Evolutionary conservation across 2,113 vertebrate species (phyloP), one percentile per base, ranked within the genome.

Genomic region (Petromus typicus): DNA sequence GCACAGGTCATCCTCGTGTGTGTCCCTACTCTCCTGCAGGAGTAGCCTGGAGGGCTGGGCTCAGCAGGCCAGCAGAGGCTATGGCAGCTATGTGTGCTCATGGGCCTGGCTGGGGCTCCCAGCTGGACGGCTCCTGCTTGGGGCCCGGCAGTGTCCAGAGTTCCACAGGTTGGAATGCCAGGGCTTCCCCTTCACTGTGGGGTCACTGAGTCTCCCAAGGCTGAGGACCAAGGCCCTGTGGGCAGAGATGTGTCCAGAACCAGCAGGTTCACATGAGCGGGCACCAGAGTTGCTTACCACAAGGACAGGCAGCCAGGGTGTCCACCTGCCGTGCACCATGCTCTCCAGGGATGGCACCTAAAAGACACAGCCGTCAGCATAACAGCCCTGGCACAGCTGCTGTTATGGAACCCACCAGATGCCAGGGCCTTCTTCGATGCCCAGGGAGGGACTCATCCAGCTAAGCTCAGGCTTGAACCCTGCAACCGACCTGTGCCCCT

Each of bases 291-390:
- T 81, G 98, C 99, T 98, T 98, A 99, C 99, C 98, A 99, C 97
- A 92, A 99, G 97, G 48, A 99, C 98, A 6, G 98, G 99, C 94
- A 99, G 98, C 95, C 99, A 91, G 11, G 98, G 96, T 66, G 96
- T 98, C 97, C 98, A 98, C 95, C 96, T 98, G 22, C 95, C 95
- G 78, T 96, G 98, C 96, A 98, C 98, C 99, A 99, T 99, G 87
- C 76, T 98, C 97, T 98, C 97, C 96, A 84, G 97, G 86, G 98
- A 84, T 48, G 98, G 98, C 97, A 98, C 98, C 99, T 99, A 97
- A 88, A 98, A 97, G 95, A 98, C 0, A 98, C 2, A 20, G 10
- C 32, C 54, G 18, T 96, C 61, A 84, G 61, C 30, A 54, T 64
- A 48, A 63, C 17, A 18, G 23, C 17, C 2, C 2, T 2, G 1